A percentile compares a stretch with the other conserved stretches of the same genome.
These are phyloP conservation scores for Tineola bisselliella DNA, from an alignment of 2,888 invertebrate species.

Conservation along the genomic window DNA sequence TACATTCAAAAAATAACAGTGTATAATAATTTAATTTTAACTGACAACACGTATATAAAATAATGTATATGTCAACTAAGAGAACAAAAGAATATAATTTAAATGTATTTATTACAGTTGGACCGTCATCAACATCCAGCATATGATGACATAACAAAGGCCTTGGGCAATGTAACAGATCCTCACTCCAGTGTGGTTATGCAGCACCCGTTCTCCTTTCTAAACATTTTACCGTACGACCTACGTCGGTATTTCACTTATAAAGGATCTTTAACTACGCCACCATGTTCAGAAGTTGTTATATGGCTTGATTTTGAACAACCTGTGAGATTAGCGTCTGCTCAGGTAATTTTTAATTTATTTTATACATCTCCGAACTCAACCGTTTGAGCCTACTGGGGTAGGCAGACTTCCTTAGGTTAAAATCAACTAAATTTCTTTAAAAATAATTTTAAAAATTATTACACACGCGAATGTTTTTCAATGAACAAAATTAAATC, in stretches of 20 bases:
- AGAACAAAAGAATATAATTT: too few relatives aligned
- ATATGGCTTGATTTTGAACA: slow-evolving; percentile 86
- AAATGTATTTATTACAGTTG: slow-evolving; percentile 29
- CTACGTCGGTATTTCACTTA: slow-evolving; percentile 81
- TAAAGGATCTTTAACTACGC: slow-evolving; percentile 85
- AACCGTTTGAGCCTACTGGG: too few relatives aligned
- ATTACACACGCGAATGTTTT: too few relatives aligned
- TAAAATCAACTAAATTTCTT: too few relatives aligned
- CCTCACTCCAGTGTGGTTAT: slow-evolving; percentile 61
- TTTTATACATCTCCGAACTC: background rate
- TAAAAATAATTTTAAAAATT: too few relatives aligned
- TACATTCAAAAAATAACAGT: background rate
- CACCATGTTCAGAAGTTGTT: slow-evolving; percentile 86
- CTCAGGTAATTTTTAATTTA: slow-evolving; percentile 61
- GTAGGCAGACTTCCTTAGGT: too few relatives aligned
- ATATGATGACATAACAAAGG: slow-evolving; percentile 68
- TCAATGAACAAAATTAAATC: background rate
- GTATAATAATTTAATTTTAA: too few relatives aligned
- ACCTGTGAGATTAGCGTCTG: slow-evolving; percentile 73
- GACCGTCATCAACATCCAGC: slow-evolving; percentile 62
- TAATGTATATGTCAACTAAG: too few relatives aligned
- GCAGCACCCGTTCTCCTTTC: slow-evolving; percentile 57
- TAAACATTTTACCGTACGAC: slow-evolving; percentile 63
- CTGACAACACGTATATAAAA: too few relatives aligned
- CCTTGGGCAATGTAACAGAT: slow-evolving; percentile 64